A percentile compares a stretch with the other conserved stretches of the same genome.
Conservation (phyloP, 1,140 invertebrate genomes). For the Drosophila rhopaloa region DNA sequence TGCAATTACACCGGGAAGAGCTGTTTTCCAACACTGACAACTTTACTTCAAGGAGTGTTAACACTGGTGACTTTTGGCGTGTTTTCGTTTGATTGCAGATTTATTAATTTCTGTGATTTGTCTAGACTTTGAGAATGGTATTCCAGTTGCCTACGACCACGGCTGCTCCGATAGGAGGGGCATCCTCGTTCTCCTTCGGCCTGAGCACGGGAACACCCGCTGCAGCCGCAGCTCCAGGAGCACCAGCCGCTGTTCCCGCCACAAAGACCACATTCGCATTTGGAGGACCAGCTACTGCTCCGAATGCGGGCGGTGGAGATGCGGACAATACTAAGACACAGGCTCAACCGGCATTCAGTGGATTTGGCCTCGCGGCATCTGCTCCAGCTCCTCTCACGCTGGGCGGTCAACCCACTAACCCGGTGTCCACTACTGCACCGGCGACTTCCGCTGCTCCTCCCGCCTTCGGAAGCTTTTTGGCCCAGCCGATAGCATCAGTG, state of each 20-base stretch:
- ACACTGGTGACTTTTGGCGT: slow-evolving; percentile 23
- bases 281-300: slow-evolving; percentile 30
- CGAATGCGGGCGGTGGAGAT: slow-evolving; percentile 54
- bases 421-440: slow-evolving; percentile 20
- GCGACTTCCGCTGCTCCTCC: slow-evolving; percentile 32
- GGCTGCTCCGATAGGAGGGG: slow-evolving; percentile 29
- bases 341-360: slow-evolving; percentile 54
- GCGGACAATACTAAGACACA: slow-evolving; percentile 46
- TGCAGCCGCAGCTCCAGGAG: slow-evolving; percentile 5
- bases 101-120: background rate
- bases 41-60: background rate
- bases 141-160: slow-evolving; percentile 74
- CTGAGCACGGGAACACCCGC: slow-evolving; percentile 37
- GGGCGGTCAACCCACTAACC: slow-evolving; percentile 16
- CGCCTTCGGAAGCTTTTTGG: slow-evolving; percentile 51
- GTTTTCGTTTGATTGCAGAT: slow-evolving; percentile 13
- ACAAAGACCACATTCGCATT: slow-evolving; percentile 61
- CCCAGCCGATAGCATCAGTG: slow-evolving; percentile 21
- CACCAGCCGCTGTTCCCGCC: slow-evolving; percentile 37
- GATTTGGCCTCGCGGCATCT: slow-evolving; percentile 41
- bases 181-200: slow-evolving; percentile 52
- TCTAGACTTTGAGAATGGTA: slow-evolving; percentile 31
- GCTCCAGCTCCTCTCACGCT: slow-evolving; percentile 20
- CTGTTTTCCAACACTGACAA: slow-evolving; percentile 4
- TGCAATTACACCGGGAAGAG: background rate